These are phyloP conservation scores for Ladona fulva DNA, from an alignment of 1,140 invertebrate species.

Conservation along the genomic window DNA sequence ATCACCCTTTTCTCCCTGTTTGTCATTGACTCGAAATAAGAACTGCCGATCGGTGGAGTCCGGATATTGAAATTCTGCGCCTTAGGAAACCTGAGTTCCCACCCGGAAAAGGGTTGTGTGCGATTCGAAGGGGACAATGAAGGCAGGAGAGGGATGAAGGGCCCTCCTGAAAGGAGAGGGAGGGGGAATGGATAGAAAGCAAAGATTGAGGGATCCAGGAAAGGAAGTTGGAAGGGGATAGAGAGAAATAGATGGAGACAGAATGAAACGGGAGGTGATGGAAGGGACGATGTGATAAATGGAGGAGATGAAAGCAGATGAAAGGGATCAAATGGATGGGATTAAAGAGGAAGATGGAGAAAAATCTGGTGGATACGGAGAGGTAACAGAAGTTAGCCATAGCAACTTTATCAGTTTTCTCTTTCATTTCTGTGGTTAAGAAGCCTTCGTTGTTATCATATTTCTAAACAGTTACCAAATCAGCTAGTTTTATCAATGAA, in stretches of 20 bases:
- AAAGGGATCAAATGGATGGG: too few species aligned
- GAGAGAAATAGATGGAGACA: background rate
- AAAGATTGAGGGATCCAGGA: background rate
- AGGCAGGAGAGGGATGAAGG: background rate
- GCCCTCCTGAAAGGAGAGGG: background rate
- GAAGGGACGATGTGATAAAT: too few species aligned
- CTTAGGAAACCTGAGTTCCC: background rate
- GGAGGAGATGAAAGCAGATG: too few species aligned
- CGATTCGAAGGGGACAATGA: background rate
- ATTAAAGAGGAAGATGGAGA: too few species aligned
- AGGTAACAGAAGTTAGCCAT: too few species aligned
- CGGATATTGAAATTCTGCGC: conserved; percentile 8
- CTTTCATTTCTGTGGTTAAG: too few species aligned
- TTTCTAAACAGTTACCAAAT: too few species aligned
- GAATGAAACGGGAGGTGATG: too few species aligned
- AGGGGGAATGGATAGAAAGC: background rate
- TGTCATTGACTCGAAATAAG: conserved; percentile 1
- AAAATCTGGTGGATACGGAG: too few species aligned
- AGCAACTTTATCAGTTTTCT: too few species aligned
- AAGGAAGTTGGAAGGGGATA: background rate
- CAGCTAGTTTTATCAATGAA: too few species aligned
- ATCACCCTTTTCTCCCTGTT: background rate
- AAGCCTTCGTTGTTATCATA: too few species aligned
- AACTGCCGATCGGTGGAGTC: background rate
- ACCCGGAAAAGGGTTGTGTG: background rate